Percentiles rank a stretch among this genome's conserved stretches.
Conservation (phyloP, 2,888 invertebrate genomes). For the Vesta saturnalis region DNA sequence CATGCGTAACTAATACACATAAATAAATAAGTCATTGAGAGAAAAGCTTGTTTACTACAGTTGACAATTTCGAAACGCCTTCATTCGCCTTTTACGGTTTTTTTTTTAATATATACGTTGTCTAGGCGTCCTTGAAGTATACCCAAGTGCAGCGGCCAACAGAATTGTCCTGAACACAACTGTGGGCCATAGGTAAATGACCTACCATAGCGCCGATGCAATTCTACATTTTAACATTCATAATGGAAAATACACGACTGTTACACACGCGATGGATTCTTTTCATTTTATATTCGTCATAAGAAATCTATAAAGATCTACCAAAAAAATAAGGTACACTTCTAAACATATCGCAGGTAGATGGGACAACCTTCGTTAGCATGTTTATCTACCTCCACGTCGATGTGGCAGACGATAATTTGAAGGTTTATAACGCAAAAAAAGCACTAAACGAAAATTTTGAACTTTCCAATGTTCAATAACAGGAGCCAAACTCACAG, state of each 20-base stretch:
- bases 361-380: not conserved
- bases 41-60: not conserved
- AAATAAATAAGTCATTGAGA: constrained; percentile 3
- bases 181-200: constrained; percentile 46
- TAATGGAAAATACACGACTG: not conserved
- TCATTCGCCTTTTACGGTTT: constrained; percentile 21
- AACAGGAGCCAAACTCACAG: too few relatives aligned
- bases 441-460: too few relatives aligned
- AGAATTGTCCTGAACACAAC: constrained; percentile 34
- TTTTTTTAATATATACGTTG: constrained; percentile 28
- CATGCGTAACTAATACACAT: not conserved
- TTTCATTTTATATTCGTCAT: too few relatives aligned
- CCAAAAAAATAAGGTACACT: too few relatives aligned
- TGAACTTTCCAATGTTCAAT: too few relatives aligned
- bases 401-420: constrained; percentile 3
- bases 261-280: not conserved
- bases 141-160: constrained; percentile 49
- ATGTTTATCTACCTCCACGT: constrained; percentile 3
- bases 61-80: constrained; percentile 11
- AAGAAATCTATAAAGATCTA: too few relatives aligned
- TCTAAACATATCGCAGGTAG: not conserved
- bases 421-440: not conserved
- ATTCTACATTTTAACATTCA: constrained; percentile 17
- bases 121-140: constrained; percentile 52
- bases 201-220: constrained; percentile 31